Evolutionary conservation across 2,888 invertebrate species (phyloP).

Genomic region (Coenonympha arcania): DNA sequence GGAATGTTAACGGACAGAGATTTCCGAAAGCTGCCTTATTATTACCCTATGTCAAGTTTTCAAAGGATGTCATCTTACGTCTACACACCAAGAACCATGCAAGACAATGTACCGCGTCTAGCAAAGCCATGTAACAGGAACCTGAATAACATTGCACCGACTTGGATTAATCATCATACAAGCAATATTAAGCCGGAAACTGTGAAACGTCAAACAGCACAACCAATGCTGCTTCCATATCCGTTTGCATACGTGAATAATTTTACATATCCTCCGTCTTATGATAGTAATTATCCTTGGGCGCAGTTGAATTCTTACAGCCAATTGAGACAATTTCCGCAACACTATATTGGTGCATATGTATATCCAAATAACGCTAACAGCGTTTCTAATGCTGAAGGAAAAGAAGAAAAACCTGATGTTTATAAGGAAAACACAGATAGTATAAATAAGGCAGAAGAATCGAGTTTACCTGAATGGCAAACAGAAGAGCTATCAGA

Average conservation of each 20-base stretch:
- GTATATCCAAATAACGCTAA: conserved; percentile 27
- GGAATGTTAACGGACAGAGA: conserved; percentile 35
- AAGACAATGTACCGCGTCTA: conserved; percentile 7
- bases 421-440: conserved; percentile 22
- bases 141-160: conserved; percentile 19
- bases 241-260: conserved; percentile 46
- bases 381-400: conserved; percentile 32
- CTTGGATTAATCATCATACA: conserved; percentile 24
- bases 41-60: conserved; percentile 46
- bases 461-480: conserved; percentile 36
- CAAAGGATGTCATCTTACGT: conserved; percentile 46
- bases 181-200: conserved; percentile 28
- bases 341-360: conserved; percentile 28
- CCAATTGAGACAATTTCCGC: conserved; percentile 28
- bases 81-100: conserved; percentile 26
- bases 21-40: conserved; percentile 45
- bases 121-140: conserved; percentile 25
- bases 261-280: conserved; percentile 32
- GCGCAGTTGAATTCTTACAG: conserved; percentile 33
- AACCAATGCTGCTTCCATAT: conserved; percentile 42
- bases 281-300: conserved; percentile 36
- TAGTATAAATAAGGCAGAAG: conserved; percentile 19
- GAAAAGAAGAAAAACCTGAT: conserved; percentile 28
- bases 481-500: conserved; percentile 47
- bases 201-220: conserved; percentile 28